Base-by-base conservation (phyloP, 1,140 invertebrate species). In the Achatina immaculata region DNA sequence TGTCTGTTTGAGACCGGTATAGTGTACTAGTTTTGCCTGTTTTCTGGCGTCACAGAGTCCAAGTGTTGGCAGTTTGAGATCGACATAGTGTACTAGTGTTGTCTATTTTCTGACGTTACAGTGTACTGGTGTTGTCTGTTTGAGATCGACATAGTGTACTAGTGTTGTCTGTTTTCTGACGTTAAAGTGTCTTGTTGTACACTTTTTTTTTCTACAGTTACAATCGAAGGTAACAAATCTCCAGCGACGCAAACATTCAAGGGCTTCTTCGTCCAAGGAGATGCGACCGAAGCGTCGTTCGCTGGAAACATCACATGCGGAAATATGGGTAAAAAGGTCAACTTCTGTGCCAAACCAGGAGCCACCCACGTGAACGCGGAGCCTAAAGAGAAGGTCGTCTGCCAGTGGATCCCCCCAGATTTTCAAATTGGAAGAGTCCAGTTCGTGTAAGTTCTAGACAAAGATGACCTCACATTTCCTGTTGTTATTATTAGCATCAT, bases 401-500 rank as follows among this genome's bases (percentile, higher is more conserved):
- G 75, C 38, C 58, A 65, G 51, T 77, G 75, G 75, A 77, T 55
- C 4, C 75, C 75, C n/a, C 75, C 75, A 24, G 75, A 77, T 34
- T 77, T 62, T 31, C 51, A 77, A 24, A 36, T 77, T 36, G 75
- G 75, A 3, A 9, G 7, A 36, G 51, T 77, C 21, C 75, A 77
- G 55, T 77, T 77, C 55, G n/a, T 42, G 75, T 77, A 77, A 65
- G 75, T 77, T n/a, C n/a, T n/a, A n/a, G n/a, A n/a, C n/a, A n/a
- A n/a, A n/a, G n/a, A n/a, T n/a, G n/a, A n/a, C n/a, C 7, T 68
- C n/a, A n/a, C n/a, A n/a, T n/a, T n/a, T n/a, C n/a, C n/a, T n/a
- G n/a, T n/a, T n/a, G n/a, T n/a, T n/a, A n/a, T n/a, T n/a, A n/a
- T n/a, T n/a, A n/a, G n/a, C n/a, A n/a, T n/a, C n/a, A n/a, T n/a